Conservation (phyloP, 2,797 vertebrate species). For the Helicolenus hilgendorfi region DNA sequence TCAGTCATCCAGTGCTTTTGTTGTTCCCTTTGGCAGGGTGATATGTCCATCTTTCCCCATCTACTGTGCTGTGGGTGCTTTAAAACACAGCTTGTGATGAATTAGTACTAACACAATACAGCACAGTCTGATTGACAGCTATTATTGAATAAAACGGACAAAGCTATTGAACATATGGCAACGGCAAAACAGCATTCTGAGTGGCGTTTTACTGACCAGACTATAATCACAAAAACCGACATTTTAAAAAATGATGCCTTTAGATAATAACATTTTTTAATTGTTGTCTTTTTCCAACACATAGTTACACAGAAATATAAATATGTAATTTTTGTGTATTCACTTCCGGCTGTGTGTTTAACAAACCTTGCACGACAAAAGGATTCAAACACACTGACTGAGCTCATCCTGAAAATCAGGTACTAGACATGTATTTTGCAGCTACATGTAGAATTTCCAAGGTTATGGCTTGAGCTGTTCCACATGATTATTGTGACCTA, state of each 20-base stretch:
- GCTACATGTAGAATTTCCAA: slow-evolving; percentile 26
- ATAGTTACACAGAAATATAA: not conserved
- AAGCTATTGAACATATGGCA: not conserved
- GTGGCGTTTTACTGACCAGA: not conserved
- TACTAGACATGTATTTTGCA: slow-evolving; percentile 5
- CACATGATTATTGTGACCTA: slow-evolving; percentile 50
- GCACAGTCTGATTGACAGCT: slow-evolving; percentile 30
- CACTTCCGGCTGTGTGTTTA: not conserved
- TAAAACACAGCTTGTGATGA: slow-evolving; percentile 39
- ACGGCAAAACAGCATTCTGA: not conserved
- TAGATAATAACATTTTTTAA: not conserved
- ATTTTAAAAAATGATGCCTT: not conserved
- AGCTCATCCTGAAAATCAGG: slow-evolving; percentile 5
- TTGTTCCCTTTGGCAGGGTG: slow-evolving; percentile 48
- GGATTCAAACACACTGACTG: slow-evolving; percentile 4
- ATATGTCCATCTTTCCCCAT: slow-evolving; percentile 25
- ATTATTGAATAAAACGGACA: slow-evolving; percentile 19
- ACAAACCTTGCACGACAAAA: not conserved
- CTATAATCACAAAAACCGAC: not conserved
- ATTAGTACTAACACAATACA: slow-evolving; percentile 24
- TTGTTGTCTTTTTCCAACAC: not conserved
- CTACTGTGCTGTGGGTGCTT: slow-evolving; percentile 44
- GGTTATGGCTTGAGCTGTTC: slow-evolving; percentile 48
- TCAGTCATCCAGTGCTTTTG: slow-evolving; percentile 50
- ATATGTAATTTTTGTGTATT: not conserved